Percentiles rank a stretch among this genome's conserved stretches.
Evolutionary conservation across 2,888 invertebrate species (phyloP).

Genomic region (Mongoloraphidia duomilia): DNA sequence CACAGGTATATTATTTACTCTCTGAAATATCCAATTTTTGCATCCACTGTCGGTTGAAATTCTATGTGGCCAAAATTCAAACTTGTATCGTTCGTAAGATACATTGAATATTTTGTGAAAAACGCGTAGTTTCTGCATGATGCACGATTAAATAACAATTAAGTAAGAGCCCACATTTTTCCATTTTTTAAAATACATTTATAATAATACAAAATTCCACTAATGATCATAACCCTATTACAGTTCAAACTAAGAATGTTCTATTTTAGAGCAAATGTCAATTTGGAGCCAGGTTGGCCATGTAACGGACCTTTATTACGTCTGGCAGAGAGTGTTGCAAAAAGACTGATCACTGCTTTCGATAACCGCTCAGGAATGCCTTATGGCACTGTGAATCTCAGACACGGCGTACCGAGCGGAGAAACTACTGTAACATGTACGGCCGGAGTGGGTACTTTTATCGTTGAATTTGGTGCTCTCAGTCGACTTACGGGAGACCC

Average conservation of each 20-base stretch:
- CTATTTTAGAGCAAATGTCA: constrained; percentile 50
- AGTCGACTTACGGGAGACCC: constrained; percentile 88
- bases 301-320: constrained; percentile 88
- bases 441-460: constrained; percentile 93
- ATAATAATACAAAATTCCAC: background rate
- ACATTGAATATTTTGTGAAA: background rate
- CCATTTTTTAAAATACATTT: background rate
- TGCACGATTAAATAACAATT: background rate
- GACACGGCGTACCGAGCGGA: constrained; percentile 79
- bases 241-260: background rate
- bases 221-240: too few species aligned
- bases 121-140: background rate
- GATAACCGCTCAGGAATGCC: constrained; percentile 92
- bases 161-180: too few species aligned
- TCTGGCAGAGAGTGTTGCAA: constrained; percentile 89
- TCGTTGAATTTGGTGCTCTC: constrained; percentile 90
- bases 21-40: too few species aligned
- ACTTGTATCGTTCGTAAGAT: too few species aligned
- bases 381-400: constrained; percentile 90
- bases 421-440: constrained; percentile 97
- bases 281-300: constrained; percentile 89
- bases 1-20: constrained; percentile 38
- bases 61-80: too few species aligned
- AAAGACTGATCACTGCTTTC: constrained; percentile 78
- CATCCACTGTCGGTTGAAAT: too few species aligned